A percentile compares a stretch with the other conserved stretches of the same genome.
phyloP scores from a whole-genome alignment of 2,113 vertebrate genomes.

The Ictalurus furcatus region DNA sequence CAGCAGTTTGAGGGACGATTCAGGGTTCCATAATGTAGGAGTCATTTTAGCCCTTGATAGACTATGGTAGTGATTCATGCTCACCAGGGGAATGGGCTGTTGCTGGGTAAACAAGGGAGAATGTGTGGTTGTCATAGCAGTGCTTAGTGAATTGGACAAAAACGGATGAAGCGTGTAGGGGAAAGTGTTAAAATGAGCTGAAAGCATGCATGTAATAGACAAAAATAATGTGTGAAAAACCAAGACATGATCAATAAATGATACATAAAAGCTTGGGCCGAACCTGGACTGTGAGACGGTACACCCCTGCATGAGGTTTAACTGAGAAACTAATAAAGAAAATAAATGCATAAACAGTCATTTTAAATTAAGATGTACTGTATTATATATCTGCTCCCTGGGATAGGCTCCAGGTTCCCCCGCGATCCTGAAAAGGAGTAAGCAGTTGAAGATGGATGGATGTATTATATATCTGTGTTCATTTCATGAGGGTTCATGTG shows the following conservation, averaged over 20 bases:
- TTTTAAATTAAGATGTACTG: neutral
- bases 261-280: neutral
- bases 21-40: slow-evolving; percentile 10
- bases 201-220: slow-evolving; percentile 1
- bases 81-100: slow-evolving; percentile 44
- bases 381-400: neutral
- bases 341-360: neutral
- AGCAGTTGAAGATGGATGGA: too few relatives aligned
- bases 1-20: neutral
- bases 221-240: neutral
- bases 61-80: slow-evolving; percentile 1
- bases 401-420: too few relatives aligned
- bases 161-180: neutral
- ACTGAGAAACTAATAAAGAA: neutral
- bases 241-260: neutral
- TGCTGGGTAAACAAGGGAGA: slow-evolving; percentile 42
- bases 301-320: neutral
- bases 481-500: slow-evolving; percentile 18
- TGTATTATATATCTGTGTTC: neutral
- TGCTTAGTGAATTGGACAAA: slow-evolving; percentile 1
- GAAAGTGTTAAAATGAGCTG: neutral
- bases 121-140: slow-evolving; percentile 39
- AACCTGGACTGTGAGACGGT: neutral
- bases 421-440: too few relatives aligned
- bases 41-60: slow-evolving; percentile 28